phyloP scores from a whole-genome alignment of 2,888 invertebrate species.

The Rhagonycha fulva region DNA sequence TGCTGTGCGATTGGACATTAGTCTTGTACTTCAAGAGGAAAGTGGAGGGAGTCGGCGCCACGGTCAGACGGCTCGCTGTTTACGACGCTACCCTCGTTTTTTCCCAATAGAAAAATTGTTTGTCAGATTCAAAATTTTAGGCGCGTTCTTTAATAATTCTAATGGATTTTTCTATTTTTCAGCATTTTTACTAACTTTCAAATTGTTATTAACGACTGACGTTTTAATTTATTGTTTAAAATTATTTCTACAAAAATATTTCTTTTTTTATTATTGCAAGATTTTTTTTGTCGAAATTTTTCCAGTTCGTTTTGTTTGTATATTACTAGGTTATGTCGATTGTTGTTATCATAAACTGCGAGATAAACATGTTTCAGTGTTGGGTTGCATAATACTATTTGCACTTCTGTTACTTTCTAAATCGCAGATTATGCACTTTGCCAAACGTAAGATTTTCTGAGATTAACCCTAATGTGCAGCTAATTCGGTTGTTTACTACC shows the following conservation, averaged over 20 bases:
- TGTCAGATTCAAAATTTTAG: constrained; percentile 20
- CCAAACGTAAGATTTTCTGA: not conserved
- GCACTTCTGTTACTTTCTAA: not conserved
- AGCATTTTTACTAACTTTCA: not conserved
- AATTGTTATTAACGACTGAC: not conserved
- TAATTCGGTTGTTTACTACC: not conserved
- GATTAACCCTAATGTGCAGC: not conserved
- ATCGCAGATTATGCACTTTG: not conserved
- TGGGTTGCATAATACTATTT: not conserved
- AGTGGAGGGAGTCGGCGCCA: constrained; percentile 52
- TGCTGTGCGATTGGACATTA: constrained; percentile 51
- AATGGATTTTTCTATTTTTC: not conserved
- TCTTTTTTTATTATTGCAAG: not conserved
- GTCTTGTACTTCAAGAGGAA: constrained; percentile 51
- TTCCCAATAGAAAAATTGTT: constrained; percentile 13
- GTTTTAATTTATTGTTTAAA: not conserved
- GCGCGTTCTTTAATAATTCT: constrained; percentile 7
- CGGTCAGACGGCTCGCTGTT: constrained; percentile 49
- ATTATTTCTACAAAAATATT: not conserved
- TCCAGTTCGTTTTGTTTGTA: not conserved
- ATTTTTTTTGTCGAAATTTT: not conserved
- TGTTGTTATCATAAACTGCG: not conserved
- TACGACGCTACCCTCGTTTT: constrained; percentile 42
- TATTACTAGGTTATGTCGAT: not conserved
- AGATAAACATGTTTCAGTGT: not conserved